Conservation (phyloP, 2,888 invertebrate species). For the Monoplex corrugatus region DNA sequence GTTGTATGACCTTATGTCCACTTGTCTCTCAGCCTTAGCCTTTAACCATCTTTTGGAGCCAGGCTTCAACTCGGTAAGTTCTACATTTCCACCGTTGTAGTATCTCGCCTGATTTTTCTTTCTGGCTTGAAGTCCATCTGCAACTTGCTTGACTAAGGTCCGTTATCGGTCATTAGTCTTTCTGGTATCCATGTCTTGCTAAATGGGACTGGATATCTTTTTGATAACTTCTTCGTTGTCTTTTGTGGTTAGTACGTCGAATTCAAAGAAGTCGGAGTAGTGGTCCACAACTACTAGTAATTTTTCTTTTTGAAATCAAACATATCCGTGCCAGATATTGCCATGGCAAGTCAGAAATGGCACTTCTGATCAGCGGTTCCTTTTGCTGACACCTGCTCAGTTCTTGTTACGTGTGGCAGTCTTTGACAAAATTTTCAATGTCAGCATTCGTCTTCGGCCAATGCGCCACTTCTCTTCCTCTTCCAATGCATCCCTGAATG, state of each 20-base stretch:
- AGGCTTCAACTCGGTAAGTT: neutral
- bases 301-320: neutral
- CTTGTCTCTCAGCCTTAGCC: neutral
- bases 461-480: neutral
- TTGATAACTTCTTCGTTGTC: neutral
- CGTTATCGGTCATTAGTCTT: no score
- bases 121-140: neutral
- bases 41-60: neutral
- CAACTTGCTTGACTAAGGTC: slow-evolving; percentile 17
- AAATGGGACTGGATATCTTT: no score
- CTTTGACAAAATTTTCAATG: slow-evolving; percentile 9
- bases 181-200: no score
- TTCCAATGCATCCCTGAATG: slow-evolving; percentile 5
- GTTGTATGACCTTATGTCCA: no score
- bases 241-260: neutral
- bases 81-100: neutral
- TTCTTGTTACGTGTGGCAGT: neutral
- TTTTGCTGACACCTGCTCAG: neutral
- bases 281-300: slow-evolving; percentile 16
- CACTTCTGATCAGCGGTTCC: slow-evolving; percentile 27
- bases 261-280: slow-evolving; percentile 24
- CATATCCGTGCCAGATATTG: neutral
- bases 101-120: slow-evolving; percentile 2
- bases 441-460: slow-evolving; percentile 34
- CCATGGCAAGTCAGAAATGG: slow-evolving; percentile 24